These are phyloP conservation scores for Xestia sexstrigata DNA, from an alignment of 2,888 invertebrate species.

Conservation along the genomic window DNA sequence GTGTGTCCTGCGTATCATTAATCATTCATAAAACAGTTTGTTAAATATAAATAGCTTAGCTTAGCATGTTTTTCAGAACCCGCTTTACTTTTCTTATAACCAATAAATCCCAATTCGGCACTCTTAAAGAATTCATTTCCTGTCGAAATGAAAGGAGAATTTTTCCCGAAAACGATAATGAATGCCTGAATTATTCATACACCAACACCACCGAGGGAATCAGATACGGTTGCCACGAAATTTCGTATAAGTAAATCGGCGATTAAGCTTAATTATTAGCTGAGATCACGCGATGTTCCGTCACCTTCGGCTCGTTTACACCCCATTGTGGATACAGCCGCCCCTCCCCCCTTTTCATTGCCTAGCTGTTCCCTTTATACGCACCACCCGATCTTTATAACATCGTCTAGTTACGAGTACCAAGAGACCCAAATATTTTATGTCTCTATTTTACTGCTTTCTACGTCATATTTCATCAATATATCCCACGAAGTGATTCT, in stretches of 20 bases:
- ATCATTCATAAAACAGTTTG: not conserved
- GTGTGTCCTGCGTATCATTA: too few relatives aligned
- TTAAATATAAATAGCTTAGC: not conserved
- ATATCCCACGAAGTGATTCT: conserved; percentile 58
- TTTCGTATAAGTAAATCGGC: conserved; percentile 59
- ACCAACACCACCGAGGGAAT: conserved; percentile 57
- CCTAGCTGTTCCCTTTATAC: conserved; percentile 35
- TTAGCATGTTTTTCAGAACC: conserved; percentile 13
- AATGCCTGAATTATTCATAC: conserved; percentile 73
- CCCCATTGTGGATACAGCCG: conserved; percentile 32
- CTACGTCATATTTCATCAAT: conserved; percentile 66
- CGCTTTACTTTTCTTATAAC: conserved; percentile 61
- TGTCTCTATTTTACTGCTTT: conserved; percentile 60
- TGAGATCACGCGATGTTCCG: conserved; percentile 43
- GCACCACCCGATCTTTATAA: conserved; percentile 44
- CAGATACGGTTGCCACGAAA: conserved; percentile 55
- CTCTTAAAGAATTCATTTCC: conserved; percentile 69
- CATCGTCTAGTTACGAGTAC: conserved; percentile 46
- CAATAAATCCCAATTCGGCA: conserved; percentile 62
- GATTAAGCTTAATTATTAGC: conserved; percentile 62
- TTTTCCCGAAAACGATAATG: conserved; percentile 68
- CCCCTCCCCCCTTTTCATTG: conserved; percentile 3
- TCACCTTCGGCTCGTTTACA: conserved; percentile 51
- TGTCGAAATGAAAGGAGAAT: conserved; percentile 57
- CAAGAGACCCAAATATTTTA: conserved; percentile 63